These are phyloP conservation scores for Sorex maritimensis DNA, from an alignment of 2,797 vertebrate species.

Conservation along the genomic window DNA sequence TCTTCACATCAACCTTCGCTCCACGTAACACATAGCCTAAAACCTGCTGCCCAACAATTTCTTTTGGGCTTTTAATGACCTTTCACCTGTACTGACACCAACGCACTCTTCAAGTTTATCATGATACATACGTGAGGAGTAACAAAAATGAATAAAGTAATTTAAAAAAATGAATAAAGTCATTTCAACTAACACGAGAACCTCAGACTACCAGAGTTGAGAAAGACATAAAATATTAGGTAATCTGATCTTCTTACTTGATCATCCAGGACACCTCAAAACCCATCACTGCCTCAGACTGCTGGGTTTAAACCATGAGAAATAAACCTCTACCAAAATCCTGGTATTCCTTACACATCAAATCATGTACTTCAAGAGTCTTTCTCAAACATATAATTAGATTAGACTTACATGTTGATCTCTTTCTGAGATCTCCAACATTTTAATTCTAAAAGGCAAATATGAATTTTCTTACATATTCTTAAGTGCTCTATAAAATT, in stretches of 20 bases:
- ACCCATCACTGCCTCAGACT: background rate
- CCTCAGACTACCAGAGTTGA: background rate
- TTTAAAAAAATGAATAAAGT: background rate
- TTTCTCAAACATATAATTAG: background rate
- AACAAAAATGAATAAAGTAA: background rate
- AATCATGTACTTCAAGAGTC: background rate
- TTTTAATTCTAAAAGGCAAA: conserved; percentile 17
- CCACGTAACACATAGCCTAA: conserved; percentile 80
- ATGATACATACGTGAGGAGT: background rate
- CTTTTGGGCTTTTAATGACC: conserved; percentile 48
- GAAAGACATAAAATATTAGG: conserved; percentile 2
- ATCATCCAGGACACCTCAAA: background rate
- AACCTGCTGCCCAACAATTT: conserved; percentile 66
- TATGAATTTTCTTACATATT: conserved; percentile 36
- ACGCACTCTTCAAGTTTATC: background rate
- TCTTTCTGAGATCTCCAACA: conserved; percentile 49
- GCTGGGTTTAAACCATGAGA: conserved; percentile 17
- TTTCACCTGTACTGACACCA: background rate
- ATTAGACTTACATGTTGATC: background rate
- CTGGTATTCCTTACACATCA: background rate
- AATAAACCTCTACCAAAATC: conserved; percentile 8
- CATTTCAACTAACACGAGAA: background rate
- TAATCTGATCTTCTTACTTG: conserved; percentile 21
- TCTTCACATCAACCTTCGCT: conserved; percentile 73
- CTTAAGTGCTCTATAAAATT: conserved; percentile 24